Evolutionary conservation across 2,888 invertebrate species (phyloP).

Genomic region (Lasioglossum marginatum): DNA sequence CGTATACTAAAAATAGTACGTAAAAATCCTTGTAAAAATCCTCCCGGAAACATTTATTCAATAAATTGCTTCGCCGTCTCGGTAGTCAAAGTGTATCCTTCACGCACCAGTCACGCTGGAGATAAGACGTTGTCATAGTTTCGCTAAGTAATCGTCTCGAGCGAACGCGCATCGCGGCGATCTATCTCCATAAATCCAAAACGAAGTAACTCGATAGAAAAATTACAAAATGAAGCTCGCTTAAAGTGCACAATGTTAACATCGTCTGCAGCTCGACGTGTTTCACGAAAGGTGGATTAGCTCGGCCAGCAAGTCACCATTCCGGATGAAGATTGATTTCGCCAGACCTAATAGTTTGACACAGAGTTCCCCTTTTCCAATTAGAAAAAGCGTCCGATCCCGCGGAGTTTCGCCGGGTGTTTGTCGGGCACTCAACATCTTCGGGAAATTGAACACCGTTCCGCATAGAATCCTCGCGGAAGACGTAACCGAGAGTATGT

Average conservation of each 20-base stretch:
- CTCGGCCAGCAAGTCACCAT: neutral
- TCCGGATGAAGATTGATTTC: neutral
- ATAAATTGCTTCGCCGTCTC: too few species aligned
- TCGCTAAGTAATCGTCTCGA: neutral
- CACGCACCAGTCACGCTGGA: neutral
- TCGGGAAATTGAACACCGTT: neutral
- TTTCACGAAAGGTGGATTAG: neutral
- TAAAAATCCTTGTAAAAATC: too few species aligned
- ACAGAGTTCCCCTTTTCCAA: neutral
- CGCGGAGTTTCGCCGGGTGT: neutral
- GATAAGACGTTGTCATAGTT: neutral
- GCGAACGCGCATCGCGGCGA: neutral
- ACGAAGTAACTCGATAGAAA: neutral
- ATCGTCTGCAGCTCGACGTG: neutral
- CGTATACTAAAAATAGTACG: too few species aligned
- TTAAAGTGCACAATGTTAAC: neutral
- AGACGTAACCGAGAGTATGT: neutral
- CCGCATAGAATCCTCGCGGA: neutral
- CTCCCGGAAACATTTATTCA: neutral
- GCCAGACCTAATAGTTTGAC: neutral
- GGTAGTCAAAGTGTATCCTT: neutral
- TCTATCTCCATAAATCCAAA: neutral
- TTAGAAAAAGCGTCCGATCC: neutral
- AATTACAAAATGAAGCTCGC: neutral
- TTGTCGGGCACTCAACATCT: neutral